Evolutionary conservation across 2,797 vertebrate species (phyloP).

Genomic region (Acanthis flammea): DNA sequence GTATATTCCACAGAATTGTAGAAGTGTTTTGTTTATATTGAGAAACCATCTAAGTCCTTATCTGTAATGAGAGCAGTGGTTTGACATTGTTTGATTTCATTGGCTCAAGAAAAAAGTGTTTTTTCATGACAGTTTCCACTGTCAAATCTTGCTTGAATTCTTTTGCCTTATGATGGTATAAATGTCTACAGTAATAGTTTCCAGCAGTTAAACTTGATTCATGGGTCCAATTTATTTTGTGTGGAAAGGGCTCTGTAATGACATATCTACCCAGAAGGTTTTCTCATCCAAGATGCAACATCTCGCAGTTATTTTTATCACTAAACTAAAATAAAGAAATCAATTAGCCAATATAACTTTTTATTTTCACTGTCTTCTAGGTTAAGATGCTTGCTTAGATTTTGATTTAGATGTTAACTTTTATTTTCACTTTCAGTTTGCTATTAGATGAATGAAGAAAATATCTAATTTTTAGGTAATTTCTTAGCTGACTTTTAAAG

Average conservation of each 20-base stretch:
- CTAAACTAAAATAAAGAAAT: not conserved
- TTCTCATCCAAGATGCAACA: not conserved
- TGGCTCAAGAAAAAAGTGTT: not conserved
- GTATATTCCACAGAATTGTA: not conserved
- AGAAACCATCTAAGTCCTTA: not conserved
- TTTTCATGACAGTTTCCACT: not conserved
- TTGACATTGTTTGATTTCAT: not conserved
- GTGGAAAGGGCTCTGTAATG: not conserved
- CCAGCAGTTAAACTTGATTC: not conserved
- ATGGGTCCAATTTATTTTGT: not conserved
- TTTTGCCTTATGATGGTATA: not conserved
- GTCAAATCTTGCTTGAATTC: not conserved
- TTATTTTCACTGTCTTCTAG: not conserved
- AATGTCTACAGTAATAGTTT: not conserved
- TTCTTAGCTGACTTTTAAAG: not conserved
- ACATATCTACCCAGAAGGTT: not conserved
- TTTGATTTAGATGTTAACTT: slow-evolving; percentile 6
- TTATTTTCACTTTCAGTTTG: slow-evolving; percentile 32
- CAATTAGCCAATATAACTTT: not conserved
- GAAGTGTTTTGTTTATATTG: not conserved
- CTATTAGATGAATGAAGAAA: slow-evolving; percentile 50
- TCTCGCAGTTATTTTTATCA: not conserved
- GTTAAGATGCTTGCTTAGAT: not conserved
- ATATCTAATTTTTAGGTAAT: slow-evolving; percentile 29
- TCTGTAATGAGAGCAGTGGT: not conserved